Evolutionary conservation across 2,797 vertebrate genomes (phyloP).

Genomic region (Dicrostonyx torquatus): DNA sequence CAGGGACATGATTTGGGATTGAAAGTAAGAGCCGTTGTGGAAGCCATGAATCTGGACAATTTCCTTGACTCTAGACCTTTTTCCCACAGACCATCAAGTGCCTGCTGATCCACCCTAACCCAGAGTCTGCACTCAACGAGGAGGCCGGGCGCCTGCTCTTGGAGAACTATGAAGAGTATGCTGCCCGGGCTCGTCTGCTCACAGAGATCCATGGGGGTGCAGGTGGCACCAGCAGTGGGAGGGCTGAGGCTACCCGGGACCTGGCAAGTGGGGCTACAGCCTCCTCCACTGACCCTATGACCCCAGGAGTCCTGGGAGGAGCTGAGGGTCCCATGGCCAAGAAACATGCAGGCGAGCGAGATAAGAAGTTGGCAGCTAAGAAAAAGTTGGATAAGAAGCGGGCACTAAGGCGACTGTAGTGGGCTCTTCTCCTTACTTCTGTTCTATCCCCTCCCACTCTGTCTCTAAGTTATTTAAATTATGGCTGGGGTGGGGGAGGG

Average conservation of each 20-base stretch:
- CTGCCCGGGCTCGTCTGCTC: slow-evolving; percentile 93
- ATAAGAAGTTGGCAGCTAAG: slow-evolving; percentile 91
- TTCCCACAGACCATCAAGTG: slow-evolving; percentile 94
- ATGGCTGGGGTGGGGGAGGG: slow-evolving; percentile 73
- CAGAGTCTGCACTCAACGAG: slow-evolving; percentile 94
- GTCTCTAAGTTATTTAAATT: slow-evolving; percentile 82
- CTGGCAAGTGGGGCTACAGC: slow-evolving; percentile 1
- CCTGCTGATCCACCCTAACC: slow-evolving; percentile 97
- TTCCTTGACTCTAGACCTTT: background rate
- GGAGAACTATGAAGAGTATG: slow-evolving; percentile 96
- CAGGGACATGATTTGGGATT: background rate
- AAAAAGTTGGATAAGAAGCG: slow-evolving; percentile 97
- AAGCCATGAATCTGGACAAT: too few species aligned
- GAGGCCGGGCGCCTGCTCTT: slow-evolving; percentile 94
- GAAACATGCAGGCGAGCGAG: slow-evolving; percentile 85
- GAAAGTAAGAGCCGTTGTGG: background rate
- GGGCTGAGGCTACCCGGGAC: slow-evolving; percentile 39
- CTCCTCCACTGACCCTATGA: slow-evolving; percentile 60
- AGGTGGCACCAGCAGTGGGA: slow-evolving; percentile 61
- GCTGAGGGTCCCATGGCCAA: slow-evolving; percentile 88
- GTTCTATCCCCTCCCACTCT: background rate
- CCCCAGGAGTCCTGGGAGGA: slow-evolving; percentile 29
- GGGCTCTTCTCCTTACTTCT: slow-evolving; percentile 28
- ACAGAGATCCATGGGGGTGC: slow-evolving; percentile 92
- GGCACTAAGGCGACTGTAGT: slow-evolving; percentile 94